Evolutionary conservation across 2,888 invertebrate genomes (phyloP), one percentile per base, ranked within the genome.

Genomic region (Monoplex corrugatus): DNA sequence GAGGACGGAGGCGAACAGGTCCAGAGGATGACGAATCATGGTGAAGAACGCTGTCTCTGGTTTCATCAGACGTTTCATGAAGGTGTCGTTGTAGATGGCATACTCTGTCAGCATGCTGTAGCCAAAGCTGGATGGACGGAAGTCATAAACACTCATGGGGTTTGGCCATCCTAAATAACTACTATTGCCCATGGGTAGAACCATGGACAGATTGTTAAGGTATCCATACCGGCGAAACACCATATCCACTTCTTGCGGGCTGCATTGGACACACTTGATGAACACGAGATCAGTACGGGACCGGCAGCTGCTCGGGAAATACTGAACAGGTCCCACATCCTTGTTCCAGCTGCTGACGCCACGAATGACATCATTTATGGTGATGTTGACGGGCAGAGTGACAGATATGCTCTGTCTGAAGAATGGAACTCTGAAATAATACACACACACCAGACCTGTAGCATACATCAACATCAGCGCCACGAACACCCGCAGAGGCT

Each of bases 221-320:
- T 93, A 93, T 35, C 94, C 95, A 92, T 94, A 95, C 16, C 95
- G 91, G 28, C 94, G 92, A 23, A 95, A 91, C 19, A 95, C 92
- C 19, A 93, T 92, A 0, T 92, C 93, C 86, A 95, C 89, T 8
- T 95, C 95, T 87, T 94, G 93, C 32, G 95, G 95, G 1, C 95
- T 95, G 93, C 95, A 95, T 88, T 95, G 95, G 93, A 95, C 94
- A 83, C 94, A 93, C 89, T 95, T 95, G 87, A 95, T 94, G 89
- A 95, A 95, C 8, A 95, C 95, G 86, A 95, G 91, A 90, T 95
- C 94, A 40, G 16, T 86, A 16, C 88, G 57, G 82, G 89, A 88
- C 40, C 28, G 63, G 72, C 92, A 92, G 16, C 83, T 88, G n/a
- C 19, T 3, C 0, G 43, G 75, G 19, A 28, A 38, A 28, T 44